A percentile compares a stretch with the other conserved stretches of the same genome.
Conservation (phyloP, 1,140 invertebrate species). For the Drosophila parabipectinata region DNA sequence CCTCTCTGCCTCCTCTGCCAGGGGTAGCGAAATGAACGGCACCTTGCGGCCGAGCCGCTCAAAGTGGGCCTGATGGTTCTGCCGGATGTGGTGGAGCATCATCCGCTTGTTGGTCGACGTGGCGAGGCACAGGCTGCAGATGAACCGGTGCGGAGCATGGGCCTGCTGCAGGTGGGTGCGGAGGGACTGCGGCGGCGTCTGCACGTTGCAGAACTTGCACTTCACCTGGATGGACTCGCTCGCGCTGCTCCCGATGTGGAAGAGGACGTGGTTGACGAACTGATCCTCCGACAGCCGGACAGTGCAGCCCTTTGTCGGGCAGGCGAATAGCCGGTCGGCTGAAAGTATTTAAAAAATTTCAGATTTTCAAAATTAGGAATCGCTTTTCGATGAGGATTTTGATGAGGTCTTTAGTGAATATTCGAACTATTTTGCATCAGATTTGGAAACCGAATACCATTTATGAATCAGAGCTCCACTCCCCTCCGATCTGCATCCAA, state of each 20-base stretch:
- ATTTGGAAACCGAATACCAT: no score
- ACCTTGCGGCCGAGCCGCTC: constrained; percentile 16
- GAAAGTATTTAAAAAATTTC: no score
- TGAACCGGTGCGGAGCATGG: constrained; percentile 44
- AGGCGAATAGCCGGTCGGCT: constrained; percentile 48
- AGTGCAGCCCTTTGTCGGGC: constrained; percentile 46
- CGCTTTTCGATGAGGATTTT: no score
- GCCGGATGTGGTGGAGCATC: constrained; percentile 45
- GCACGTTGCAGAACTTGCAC: constrained; percentile 41
- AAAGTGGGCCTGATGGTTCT: constrained; percentile 16
- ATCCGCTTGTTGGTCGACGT: constrained; percentile 41
- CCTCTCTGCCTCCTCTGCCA: not conserved
- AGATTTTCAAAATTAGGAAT: no score
- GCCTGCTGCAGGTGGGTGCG: constrained; percentile 32
- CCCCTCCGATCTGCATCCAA: no score
- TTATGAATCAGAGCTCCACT: no score
- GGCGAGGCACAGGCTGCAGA: constrained; percentile 57
- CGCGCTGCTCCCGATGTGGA: constrained; percentile 34
- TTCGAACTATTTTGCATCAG: no score
- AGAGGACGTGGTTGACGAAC: constrained; percentile 54
- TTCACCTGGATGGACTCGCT: constrained; percentile 6
- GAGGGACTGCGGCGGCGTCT: constrained; percentile 8
- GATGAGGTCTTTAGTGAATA: no score
- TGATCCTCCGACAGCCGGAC: constrained; percentile 20
- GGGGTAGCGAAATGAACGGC: constrained; percentile 23